Base-by-base conservation (phyloP, 2,797 vertebrate species). In the Peromyscus attwateri region DNA sequence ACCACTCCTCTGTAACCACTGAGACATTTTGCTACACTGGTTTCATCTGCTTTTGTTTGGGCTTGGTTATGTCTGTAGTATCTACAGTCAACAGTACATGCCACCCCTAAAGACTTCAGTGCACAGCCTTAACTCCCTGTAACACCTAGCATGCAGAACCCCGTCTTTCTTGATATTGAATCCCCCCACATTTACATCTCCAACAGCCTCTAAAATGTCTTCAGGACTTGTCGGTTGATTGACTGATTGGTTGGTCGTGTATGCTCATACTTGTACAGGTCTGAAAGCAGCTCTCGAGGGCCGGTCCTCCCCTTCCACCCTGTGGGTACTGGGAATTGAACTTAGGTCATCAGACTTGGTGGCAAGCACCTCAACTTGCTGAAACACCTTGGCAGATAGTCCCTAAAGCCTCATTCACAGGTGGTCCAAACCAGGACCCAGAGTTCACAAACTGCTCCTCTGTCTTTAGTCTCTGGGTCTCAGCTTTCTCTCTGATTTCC, bases 401-500 rank as follows among this genome's bases (percentile, higher is more conserved):
- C 29, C 46, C 16, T 17, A 31, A 79, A 79, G 19, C 25, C 52
- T 64, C 60, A 80, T 94, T 94, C 60, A 71, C 2, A 27, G 64
- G 80, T n/a, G 6, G 10, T 71, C 96, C 43, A 81, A 81, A 52
- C 66, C 9, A 46, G 43, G 34, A 91, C n/a, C 83, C 75, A 64
- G 16, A 77, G 4, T 29, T 11, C 14, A 49, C 57, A 52, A 12
- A 25, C 13, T 21, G 55, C 29, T 29, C 40, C 34, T 31, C 4
- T 76, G n/a, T 92, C 77, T 3, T n/a, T 64, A 6, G 66, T 83
- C 12, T 89, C 46, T 25, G 40, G 46, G 16, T 46, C 79, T 79
- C 37, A 14, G 3, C 60, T 34, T 70, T 40, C 29, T 25, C 23
- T 37, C 17, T 7, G 0, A 0, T 4, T 7, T 7, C 60, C 4